Base-by-base conservation (phyloP, 2,797 vertebrate genomes). In the Chaetodon trifasciatus region DNA sequence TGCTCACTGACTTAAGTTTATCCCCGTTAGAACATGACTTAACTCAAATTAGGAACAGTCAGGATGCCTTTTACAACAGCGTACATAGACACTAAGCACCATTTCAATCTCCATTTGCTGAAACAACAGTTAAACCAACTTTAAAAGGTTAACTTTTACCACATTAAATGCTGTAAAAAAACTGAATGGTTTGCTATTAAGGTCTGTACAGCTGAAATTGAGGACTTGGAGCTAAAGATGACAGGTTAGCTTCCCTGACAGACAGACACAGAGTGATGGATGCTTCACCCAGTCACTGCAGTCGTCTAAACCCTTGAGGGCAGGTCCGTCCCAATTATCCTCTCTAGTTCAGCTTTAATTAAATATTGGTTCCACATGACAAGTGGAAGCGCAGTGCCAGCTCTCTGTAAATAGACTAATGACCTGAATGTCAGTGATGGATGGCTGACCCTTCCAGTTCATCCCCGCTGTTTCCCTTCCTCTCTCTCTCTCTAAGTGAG, bases 281-380 rank as follows among this genome's bases (percentile, higher is more conserved):
- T 70, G 81, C 46, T 40, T 49, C 49, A 68, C 40, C 74, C 55
- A 55, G 70, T 85, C 79, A 75, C 72, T 15, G 73, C 74, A 63
- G 80, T 42, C 55, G 73, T 65, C 64, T 71, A 55, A 87, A 58
- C 39, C 61, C 76, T 71, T 0, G 1, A 70, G 90, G 91, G 69
- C 37, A 68, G 70, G 83, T 83, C 73, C 24, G 71, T 86, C 82
- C 91, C 80, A 91, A 91, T 95, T 92, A 92, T 83, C 88, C 77
- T 60, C 62, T 62, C 71, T 42, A 21, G 49, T 78, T 85, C 82
- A 75, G 80, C 87, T 93, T 88, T 92, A 93, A 95, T 94, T 92
- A 93, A 92, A 91, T 93, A 94, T 91, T 76, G 90, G 92, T 74
- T 92, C 84, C 84, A 79, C 84, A 63, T 89, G 89, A 89, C 87